Base-by-base conservation (phyloP, 2,113 vertebrate genomes). In the Xyrauchen texanus region DNA sequence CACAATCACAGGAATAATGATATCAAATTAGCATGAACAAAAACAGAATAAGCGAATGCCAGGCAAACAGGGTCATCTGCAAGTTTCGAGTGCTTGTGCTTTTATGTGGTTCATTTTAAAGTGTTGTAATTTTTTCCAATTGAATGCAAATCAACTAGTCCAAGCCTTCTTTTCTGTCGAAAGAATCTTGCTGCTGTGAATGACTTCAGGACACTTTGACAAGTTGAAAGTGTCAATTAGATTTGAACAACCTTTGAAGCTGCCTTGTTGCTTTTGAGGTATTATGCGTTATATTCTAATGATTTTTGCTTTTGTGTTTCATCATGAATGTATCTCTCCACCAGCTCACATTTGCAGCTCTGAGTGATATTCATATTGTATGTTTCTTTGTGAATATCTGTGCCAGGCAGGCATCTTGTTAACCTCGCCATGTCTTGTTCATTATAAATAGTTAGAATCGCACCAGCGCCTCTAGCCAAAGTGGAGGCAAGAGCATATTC, bases 191-290 rank as follows among this genome's bases (percentile, higher is more conserved):
- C 70, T 80, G 78, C n/a, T 77, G 60, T 46, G 66, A 85, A 83
- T 85, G 81, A 78, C 81, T 85, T 45, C 61, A 68, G 84, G 84
- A 82, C 81, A 80, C 21, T 34, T n/a, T n/a, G 64, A 68, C 69
- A 77, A 85, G 73, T 75, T 82, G 75, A 85, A 85, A 83, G 81
- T 60, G 78, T 85, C 84, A 85, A 85, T 85, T 85, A 83, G 69
- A 83, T 75, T 77, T 78, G 70, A 71, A 80, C 75, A 77, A 71
- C 78, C 81, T 85, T 85, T 85, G 84, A 85, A 85, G 81, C 78
- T 52, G 21, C 52, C 13, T 64, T 11, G 71, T 81, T 78, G 81
- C 81, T 82, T 58, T 80, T 69, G 78, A 85, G 80, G 83, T 85
- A 80, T 64, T 77, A 75, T 42, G 49, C 73, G 74, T 80, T 57